Evolutionary conservation across 1,140 invertebrate genomes (phyloP).

Genomic region (Doryteuthis pealeii): DNA sequence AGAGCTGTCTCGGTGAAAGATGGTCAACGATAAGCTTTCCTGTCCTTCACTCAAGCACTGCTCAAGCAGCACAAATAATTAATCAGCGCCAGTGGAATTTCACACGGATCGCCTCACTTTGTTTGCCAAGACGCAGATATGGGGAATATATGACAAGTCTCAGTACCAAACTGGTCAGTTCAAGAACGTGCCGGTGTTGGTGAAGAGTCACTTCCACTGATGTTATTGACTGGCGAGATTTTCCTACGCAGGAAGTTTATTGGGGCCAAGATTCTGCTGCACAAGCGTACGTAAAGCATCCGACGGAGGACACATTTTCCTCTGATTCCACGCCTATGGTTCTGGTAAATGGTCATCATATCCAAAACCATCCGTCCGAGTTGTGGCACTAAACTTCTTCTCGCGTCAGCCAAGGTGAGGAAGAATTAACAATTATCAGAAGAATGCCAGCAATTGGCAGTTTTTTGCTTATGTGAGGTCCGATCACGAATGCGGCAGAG

Average conservation of each 20-base stretch:
- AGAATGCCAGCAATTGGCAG: too few relatives aligned
- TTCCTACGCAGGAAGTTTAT: too few relatives aligned
- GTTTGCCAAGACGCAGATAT: constrained; percentile 89
- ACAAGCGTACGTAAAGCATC: constrained; percentile 28
- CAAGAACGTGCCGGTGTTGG: too few relatives aligned
- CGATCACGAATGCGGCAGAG: too few relatives aligned
- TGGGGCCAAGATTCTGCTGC: too few relatives aligned
- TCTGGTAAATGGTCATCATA: constrained; percentile 21
- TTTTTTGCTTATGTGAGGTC: too few relatives aligned
- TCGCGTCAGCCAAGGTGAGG: not conserved
- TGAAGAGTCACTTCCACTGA: too few relatives aligned
- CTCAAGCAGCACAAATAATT: constrained; percentile 57
- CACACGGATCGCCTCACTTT: constrained; percentile 89
- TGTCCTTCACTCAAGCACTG: constrained; percentile 64
- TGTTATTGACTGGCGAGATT: too few relatives aligned
- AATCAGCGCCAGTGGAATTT: constrained; percentile 81
- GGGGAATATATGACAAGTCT: constrained; percentile 49
- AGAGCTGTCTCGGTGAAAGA: constrained; percentile 78
- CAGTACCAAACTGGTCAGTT: constrained; percentile 37
- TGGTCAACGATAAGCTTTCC: constrained; percentile 86
- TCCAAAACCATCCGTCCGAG: constrained; percentile 27
- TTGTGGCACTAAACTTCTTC: constrained; percentile 21
- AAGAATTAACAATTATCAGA: too few relatives aligned
- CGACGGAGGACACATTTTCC: constrained; percentile 37
- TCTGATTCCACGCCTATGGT: constrained; percentile 32